Conservation (phyloP, 2,797 vertebrate species). For the Tapera naevia region DNA sequence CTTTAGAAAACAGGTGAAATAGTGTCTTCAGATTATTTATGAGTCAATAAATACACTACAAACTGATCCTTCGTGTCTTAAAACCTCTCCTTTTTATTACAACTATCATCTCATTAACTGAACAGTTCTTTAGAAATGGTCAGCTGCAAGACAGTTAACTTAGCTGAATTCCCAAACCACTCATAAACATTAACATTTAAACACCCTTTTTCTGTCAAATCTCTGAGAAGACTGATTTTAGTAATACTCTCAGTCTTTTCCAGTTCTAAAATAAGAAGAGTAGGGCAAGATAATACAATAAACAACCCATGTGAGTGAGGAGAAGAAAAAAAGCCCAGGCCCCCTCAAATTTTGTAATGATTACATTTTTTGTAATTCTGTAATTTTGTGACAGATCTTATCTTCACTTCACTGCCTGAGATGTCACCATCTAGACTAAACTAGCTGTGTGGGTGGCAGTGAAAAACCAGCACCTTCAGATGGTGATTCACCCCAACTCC, state of each 20-base stretch:
- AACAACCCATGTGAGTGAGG: neutral
- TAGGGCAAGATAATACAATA: neutral
- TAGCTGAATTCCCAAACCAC: neutral
- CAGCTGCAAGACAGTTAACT: neutral
- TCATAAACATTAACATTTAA: neutral
- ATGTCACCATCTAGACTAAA: neutral
- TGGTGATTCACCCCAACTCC: fast-evolving
- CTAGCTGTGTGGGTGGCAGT: neutral
- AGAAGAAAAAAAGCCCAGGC: neutral
- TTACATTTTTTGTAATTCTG: neutral
- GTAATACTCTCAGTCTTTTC: neutral
- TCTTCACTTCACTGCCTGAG: neutral
- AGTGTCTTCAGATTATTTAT: neutral
- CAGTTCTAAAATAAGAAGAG: neutral
- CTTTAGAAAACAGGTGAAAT: neutral
- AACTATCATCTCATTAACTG: neutral
- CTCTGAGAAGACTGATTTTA: neutral
- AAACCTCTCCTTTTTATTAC: neutral
- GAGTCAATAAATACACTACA: neutral
- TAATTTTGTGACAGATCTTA: neutral
- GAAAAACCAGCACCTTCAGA: neutral
- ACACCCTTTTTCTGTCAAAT: neutral
- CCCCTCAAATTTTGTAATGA: neutral
- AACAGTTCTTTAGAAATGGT: neutral
- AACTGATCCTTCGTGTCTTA: neutral